These are phyloP conservation scores for Drosophila emarginata DNA, from an alignment of 2,888 invertebrate genomes.

Conservation along the genomic window DNA sequence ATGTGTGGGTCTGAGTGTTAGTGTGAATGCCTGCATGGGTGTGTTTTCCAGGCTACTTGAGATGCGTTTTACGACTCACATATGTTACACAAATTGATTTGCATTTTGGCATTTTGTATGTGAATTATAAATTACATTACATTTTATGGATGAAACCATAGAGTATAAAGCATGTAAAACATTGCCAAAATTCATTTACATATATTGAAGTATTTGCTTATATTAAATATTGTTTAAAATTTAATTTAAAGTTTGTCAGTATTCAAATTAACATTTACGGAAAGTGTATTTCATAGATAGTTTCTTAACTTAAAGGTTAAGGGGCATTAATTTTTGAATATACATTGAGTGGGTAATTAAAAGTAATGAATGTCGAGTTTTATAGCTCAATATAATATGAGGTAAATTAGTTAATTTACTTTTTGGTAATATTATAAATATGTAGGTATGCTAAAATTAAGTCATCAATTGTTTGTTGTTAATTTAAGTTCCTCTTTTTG, in stretches of 20 bases:
- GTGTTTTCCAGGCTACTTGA: not conserved
- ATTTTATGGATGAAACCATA: slow-evolving; percentile 3
- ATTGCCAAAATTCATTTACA: not conserved
- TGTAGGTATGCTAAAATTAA: no score
- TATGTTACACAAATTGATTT: slow-evolving; percentile 8
- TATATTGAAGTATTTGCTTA: not conserved
- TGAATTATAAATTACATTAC: slow-evolving; percentile 13
- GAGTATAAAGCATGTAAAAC: not conserved
- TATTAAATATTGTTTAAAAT: not conserved
- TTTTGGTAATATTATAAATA: no score
- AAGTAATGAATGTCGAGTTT: no score
- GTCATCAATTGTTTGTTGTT: no score
- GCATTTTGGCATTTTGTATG: slow-evolving; percentile 2
- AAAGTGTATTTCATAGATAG: no score
- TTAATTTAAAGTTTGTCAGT: not conserved
- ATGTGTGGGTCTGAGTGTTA: not conserved
- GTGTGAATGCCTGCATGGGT: not conserved
- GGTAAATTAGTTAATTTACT: no score
- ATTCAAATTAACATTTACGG: not conserved
- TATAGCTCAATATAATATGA: no score
- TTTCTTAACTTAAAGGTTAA: no score
- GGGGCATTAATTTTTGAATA: no score
- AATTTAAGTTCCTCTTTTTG: no score
- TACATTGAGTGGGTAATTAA: no score
- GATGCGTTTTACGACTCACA: slow-evolving; percentile 2